Evolutionary conservation across 1,140 invertebrate genomes (phyloP), one percentile per base, ranked within the genome.

Genomic region (Aphidius ervi): DNA sequence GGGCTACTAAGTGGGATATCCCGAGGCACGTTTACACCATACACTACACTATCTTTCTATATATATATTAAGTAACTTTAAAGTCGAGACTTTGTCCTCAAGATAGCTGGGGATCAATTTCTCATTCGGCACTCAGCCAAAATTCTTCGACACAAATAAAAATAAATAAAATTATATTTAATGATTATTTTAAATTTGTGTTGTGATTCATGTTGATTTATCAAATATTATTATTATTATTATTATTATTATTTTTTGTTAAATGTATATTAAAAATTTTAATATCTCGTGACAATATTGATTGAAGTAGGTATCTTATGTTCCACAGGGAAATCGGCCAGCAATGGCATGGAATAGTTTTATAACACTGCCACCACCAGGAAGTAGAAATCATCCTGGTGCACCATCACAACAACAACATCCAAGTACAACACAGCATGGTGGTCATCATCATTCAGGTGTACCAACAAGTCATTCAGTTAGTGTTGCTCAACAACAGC

Each of bases 241-340:
- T 43, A 43, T 43, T 43, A 43, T 43, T 43, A 9, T 43, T 4
- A 9, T 8, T 43, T 2, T 8, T 43, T 8, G 2, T 43, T 43
- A 7, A 7, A 43, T 43, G 5, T 7, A 3, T 10, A 7, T 10
- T 6, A 4, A 43, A 43, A 3, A 43, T 43, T 3, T 1, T 2
- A 43, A 43, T 10, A 1, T 43, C 9, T 43, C 9, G 42, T 43
- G 73, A 69, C 74, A 75, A 70, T 75, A 71, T 77, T 77, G 69
- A 80, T 77, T 77, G 76, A 79, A 77, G 73, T 77, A 79, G 75
- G 70, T 74, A 67, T 73, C 72, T 78, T 77, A 75, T 75, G 62
- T 65, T 67, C 69, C 69, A 56, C 78, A 80, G 77, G 78, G 74
- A 69, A 78, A 74, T 65, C 73, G 77, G 74, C 75, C 74, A 63